Evolutionary conservation across 2,113 vertebrate genomes (phyloP), one percentile per base, ranked within the genome.

Genomic region (Pampusana beccarii): DNA sequence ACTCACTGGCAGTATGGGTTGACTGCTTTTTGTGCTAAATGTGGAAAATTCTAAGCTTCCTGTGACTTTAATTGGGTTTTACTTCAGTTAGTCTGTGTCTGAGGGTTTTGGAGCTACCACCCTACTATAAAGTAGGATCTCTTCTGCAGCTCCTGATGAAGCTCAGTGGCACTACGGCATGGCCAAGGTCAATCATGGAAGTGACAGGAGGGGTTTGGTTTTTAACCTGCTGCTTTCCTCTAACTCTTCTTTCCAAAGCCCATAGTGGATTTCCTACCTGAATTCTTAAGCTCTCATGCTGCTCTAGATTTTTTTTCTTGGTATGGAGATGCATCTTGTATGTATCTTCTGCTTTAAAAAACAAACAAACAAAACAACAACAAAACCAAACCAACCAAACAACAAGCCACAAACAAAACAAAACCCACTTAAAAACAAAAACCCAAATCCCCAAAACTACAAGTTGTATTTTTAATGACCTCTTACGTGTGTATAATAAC

Each of bases 1-100:
- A 1, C 3, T 60, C 6, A 19, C 1, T 38, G 28, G 15, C 56
- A 62, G 28, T 15, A 3, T 13, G 18, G 33, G 6, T 1, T 67
- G 54, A 48, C 46, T n/a, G 13, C 1, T 64, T 80, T 64, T 33
- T 69, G 29, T 42, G 33, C 12, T 42, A 42, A 36, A 9, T 38
- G 9, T 36, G 33, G 56, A 16, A 64, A 58, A 58, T 19, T 46
- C 0, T 4, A 9, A 23, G 2, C 4, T 88, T 80, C 21, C 33
- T 3, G 5, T 11, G 19, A 56, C 34, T 90, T 93, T 80, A 23
- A 12, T 28, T 71, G 42, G 28, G 11, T 42, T 79, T 73, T 82
- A 4, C 25, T 69, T 86, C 46, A 28, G 9, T 16, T 19, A 29
- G 17, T 9, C 17, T 0, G 0, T 9, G 3, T 31, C 38, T n/a